phyloP scores from a whole-genome alignment of 1,140 invertebrate genomes.

The Colletes latitarsis region DNA sequence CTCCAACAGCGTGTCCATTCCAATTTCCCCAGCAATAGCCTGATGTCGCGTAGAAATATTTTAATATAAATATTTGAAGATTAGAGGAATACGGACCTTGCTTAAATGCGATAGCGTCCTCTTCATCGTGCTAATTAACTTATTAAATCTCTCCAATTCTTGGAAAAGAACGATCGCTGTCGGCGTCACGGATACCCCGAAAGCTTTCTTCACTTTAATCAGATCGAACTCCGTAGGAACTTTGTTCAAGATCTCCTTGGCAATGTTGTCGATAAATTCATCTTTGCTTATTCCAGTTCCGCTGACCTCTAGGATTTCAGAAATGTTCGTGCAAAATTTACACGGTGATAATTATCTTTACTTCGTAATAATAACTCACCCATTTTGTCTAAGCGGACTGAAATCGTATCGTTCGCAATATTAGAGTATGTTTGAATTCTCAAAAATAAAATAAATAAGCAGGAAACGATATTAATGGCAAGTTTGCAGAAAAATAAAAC shows the following conservation, averaged over 20 bases:
- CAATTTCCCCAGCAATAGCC: conserved; percentile 94
- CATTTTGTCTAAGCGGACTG: conserved; percentile 18
- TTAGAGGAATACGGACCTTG: conserved; percentile 81
- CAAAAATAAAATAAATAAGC: too few relatives aligned
- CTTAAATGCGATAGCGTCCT: conserved; percentile 87
- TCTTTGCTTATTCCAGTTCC: conserved; percentile 86
- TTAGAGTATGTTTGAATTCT: neutral
- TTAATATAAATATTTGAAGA: conserved; percentile 26
- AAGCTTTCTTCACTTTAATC: conserved; percentile 88
- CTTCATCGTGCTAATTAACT: conserved; percentile 87
- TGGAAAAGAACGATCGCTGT: conserved; percentile 93
- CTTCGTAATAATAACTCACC: conserved; percentile 1
- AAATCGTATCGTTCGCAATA: neutral
- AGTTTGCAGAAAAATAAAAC: too few relatives aligned
- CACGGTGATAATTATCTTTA: neutral
- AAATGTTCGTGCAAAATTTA: neutral
- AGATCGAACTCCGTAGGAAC: conserved; percentile 89
- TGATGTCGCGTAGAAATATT: conserved; percentile 55
- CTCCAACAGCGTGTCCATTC: conserved; percentile 92
- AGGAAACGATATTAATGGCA: too few relatives aligned
- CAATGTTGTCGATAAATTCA: conserved; percentile 90
- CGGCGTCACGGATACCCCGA: conserved; percentile 89
- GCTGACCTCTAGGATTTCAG: conserved; percentile 46
- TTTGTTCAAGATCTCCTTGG: conserved; percentile 88
- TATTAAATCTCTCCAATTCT: conserved; percentile 94